phyloP scores from a whole-genome alignment of 2,113 vertebrate species.

The Leptobrachium leishanense region DNA sequence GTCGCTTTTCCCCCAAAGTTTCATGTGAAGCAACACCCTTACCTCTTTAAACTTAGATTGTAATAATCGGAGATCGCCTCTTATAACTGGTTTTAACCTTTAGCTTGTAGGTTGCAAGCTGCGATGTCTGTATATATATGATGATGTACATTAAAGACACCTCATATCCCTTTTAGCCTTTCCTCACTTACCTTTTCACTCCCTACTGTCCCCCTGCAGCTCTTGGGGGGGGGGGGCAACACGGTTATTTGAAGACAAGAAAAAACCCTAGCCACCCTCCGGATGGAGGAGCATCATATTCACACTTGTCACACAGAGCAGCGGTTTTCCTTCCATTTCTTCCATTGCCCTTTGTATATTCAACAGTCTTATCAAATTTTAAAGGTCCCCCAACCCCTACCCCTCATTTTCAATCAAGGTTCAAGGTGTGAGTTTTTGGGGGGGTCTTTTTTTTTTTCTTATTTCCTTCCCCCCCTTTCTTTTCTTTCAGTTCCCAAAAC shows the following conservation, averaged over 20 bases:
- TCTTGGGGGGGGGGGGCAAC: conserved; percentile 63
- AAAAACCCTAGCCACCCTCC: conserved; percentile 55
- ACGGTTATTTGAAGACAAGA: conserved; percentile 64
- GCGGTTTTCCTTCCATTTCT: conserved; percentile 10
- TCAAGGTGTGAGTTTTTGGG: conserved; percentile 74
- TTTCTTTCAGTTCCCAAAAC: conserved; percentile 95
- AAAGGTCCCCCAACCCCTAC: conserved; percentile 69
- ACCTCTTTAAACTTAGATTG: conserved; percentile 99
- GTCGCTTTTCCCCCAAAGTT: conserved; percentile 99
- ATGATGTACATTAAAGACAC: conserved; percentile 99
- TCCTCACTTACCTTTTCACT: conserved; percentile 71
- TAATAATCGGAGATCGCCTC: conserved; percentile 99
- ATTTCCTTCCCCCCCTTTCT: conserved; percentile 51
- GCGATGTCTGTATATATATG: conserved; percentile 99
- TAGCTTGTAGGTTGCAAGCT: conserved; percentile 86
- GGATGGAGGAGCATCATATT: conserved; percentile 58
- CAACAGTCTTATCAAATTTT: conserved; percentile 85
- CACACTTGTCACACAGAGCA: conserved; percentile 34
- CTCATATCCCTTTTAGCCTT: conserved; percentile 80
- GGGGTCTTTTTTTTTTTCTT: conserved; percentile 65
- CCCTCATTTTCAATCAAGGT: conserved; percentile 78
- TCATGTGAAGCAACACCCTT: conserved; percentile 98
- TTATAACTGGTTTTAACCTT: conserved; percentile 99
- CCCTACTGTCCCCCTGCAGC: conserved; percentile 69
- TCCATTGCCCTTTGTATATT: conserved; percentile 76